Evolutionary conservation across 1,140 invertebrate species (phyloP).

Genomic region (Sesamia nonagrioides): DNA sequence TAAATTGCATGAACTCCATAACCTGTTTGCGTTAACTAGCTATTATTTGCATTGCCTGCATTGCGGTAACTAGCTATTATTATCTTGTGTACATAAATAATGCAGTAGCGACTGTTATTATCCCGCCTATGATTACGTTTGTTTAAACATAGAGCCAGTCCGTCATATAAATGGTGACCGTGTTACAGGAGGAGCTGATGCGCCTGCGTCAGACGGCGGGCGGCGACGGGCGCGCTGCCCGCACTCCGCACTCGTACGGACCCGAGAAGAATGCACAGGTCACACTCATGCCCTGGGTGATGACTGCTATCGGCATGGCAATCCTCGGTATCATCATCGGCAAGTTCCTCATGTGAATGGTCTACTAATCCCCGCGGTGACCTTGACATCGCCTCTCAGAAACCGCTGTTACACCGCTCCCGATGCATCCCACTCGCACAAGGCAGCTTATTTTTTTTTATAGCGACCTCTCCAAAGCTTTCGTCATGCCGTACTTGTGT

Average conservation of each 20-base stretch:
- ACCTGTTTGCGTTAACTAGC: too few relatives aligned
- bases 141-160: background rate
- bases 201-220: conserved; percentile 82
- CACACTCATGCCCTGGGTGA: conserved; percentile 86
- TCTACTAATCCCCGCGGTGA: conserved; percentile 59
- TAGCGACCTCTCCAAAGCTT: conserved; percentile 46
- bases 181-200: conserved; percentile 87
- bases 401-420: conserved; percentile 74
- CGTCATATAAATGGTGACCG: conserved; percentile 18
- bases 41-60: too few relatives aligned
- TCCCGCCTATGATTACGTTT: background rate
- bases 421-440: conserved; percentile 89
- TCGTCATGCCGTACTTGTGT: conserved; percentile 40
- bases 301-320: conserved; percentile 86
- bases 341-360: conserved; percentile 89
- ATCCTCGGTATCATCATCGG: conserved; percentile 88
- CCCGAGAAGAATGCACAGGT: conserved; percentile 81
- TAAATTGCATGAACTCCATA: too few relatives aligned
- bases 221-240: conserved; percentile 67
- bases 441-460: conserved; percentile 88
- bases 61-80: too few relatives aligned
- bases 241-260: conserved; percentile 83
- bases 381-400: conserved; percentile 68
- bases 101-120: background rate
- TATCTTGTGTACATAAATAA: background rate